These are phyloP conservation scores for Netelia fuscicornis DNA, from an alignment of 2,888 invertebrate species.

Conservation along the genomic window DNA sequence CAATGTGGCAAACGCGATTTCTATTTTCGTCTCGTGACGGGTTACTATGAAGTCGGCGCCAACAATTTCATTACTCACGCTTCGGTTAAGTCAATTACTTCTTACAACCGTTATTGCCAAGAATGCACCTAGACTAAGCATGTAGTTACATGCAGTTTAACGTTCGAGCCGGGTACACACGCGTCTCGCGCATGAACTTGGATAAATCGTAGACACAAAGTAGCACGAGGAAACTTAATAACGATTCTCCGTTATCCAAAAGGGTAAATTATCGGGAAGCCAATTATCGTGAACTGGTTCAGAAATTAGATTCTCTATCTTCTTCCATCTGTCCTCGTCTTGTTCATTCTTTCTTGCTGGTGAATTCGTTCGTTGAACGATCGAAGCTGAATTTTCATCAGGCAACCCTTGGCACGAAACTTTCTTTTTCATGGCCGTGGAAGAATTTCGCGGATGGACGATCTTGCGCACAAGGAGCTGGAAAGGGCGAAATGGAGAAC, in stretches of 20 bases:
- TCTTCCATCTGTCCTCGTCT: not conserved
- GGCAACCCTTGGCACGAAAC: constrained; percentile 53
- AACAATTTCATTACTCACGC: constrained; percentile 52
- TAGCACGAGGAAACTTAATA: constrained; percentile 23
- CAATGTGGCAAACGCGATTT: constrained; percentile 23
- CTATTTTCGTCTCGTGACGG: constrained; percentile 58
- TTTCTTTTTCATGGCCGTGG: constrained; percentile 49
- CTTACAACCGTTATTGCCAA: constrained; percentile 34
- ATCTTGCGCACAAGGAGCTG: constrained; percentile 19
- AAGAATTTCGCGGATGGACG: constrained; percentile 60
- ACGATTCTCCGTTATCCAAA: constrained; percentile 15
- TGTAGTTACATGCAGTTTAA: constrained; percentile 14
- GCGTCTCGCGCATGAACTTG: constrained; percentile 11
- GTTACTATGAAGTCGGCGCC: constrained; percentile 25
- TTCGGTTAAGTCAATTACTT: constrained; percentile 51
- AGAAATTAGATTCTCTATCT: constrained; percentile 19
- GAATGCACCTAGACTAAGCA: constrained; percentile 50
- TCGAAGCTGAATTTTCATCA: constrained; percentile 56
- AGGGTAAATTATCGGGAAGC: constrained; percentile 15
- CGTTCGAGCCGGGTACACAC: constrained; percentile 23
- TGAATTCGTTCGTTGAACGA: not conserved
- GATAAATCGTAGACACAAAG: constrained; percentile 17
- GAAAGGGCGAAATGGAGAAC: not conserved
- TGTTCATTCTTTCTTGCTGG: not conserved
- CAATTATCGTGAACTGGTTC: constrained; percentile 57